phyloP scores from a whole-genome alignment of 2,797 vertebrate species.

The Epinephelus malabaricus region DNA sequence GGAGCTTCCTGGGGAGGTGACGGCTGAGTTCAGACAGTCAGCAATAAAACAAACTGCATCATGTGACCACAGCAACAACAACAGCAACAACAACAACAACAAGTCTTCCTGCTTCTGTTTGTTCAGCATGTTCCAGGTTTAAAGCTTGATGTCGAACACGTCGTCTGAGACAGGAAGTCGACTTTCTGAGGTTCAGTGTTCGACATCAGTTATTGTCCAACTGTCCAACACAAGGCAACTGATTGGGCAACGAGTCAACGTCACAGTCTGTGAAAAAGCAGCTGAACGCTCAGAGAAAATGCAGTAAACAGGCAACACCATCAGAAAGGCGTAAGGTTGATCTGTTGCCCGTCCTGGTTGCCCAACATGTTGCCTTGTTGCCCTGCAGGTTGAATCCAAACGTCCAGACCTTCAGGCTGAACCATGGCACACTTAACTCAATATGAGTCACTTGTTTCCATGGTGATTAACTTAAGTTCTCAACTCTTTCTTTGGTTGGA shows the following conservation, averaged over 20 bases:
- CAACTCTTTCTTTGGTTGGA: too few relatives aligned
- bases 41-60: conserved; percentile 74
- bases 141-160: neutral
- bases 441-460: neutral
- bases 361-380: conserved; percentile 32
- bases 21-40: conserved; percentile 45
- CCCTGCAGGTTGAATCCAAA: conserved; percentile 34
- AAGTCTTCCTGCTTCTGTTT: conserved; percentile 83
- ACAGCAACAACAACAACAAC: conserved; percentile 52
- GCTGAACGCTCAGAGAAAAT: neutral
- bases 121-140: conserved; percentile 18
- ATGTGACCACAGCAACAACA: conserved; percentile 47
- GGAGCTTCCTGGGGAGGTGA: conserved; percentile 57
- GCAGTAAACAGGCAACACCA: neutral
- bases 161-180: conserved; percentile 19
- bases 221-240: conserved; percentile 11
- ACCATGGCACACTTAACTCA: neutral
- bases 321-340: too few relatives aligned
- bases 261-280: neutral
- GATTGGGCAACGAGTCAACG: neutral
- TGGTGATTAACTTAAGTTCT: neutral
- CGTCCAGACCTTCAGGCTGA: neutral
- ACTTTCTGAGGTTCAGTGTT: conserved; percentile 12
- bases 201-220: neutral
- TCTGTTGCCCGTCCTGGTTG: conserved; percentile 3